A percentile compares a stretch with the other conserved stretches of the same genome.
phyloP scores from a whole-genome alignment of 2,888 invertebrate genomes.

The Rosalia funebris region DNA sequence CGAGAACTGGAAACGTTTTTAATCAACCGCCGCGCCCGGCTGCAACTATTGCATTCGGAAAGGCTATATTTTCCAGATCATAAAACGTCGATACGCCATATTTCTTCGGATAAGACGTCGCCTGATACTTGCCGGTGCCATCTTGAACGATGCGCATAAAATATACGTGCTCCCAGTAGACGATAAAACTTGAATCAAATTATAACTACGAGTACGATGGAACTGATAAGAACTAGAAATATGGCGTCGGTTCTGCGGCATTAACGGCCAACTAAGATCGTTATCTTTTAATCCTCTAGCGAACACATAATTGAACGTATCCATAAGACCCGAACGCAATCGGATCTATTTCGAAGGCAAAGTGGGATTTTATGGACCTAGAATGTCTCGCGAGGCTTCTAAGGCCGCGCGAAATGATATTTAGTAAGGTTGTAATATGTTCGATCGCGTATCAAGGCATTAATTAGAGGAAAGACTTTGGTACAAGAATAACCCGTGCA shows the following conservation, averaged over 20 bases:
- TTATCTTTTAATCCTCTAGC: constrained; percentile 22
- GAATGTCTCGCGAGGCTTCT: no score
- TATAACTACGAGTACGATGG: neutral
- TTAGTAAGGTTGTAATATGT: no score
- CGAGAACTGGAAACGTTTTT: no score
- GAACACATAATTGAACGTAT: constrained; percentile 8
- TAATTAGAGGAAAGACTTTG: no score
- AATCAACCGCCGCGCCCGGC: no score
- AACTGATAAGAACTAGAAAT: constrained; percentile 11
- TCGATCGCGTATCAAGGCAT: no score
- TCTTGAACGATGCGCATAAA: constrained; percentile 5
- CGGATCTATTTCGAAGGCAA: neutral
- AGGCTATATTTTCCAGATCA: no score
- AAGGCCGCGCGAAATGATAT: no score
- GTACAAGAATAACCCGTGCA: no score
- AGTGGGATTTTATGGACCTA: no score
- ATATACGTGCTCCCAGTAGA: neutral
- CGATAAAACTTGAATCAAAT: constrained; percentile 13
- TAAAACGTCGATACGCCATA: no score
- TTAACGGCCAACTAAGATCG: constrained; percentile 9
- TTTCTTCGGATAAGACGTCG: constrained; percentile 8
- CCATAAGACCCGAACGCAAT: constrained; percentile 4
- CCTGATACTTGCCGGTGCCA: neutral
- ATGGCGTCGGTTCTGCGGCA: constrained; percentile 10
- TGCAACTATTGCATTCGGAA: no score